Base-by-base conservation (phyloP, 2,113 vertebrate genomes). In the Bambusicola thoracicus region DNA sequence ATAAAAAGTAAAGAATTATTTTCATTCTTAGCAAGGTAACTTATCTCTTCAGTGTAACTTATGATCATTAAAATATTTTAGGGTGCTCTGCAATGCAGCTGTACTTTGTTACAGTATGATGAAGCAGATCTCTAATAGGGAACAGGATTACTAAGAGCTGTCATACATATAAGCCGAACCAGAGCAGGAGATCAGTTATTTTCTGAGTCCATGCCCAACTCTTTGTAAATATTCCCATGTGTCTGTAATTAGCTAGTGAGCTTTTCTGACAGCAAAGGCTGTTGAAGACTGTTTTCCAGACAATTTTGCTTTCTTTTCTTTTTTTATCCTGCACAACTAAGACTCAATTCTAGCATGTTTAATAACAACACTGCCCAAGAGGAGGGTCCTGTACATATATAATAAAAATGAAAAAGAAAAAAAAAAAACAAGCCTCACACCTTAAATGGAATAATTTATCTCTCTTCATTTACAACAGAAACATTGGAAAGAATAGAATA, bases 201-300 rank as follows among this genome's bases (percentile, higher is more conserved):
- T 94, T 95, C 55, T 61, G 65, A 94, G 90, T 41, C 81, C 49
- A 41, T 92, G 77, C 46, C 79, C 77, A 63, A 43, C 40, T 95
- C 69, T 85, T 89, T 86, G 88, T 90, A 97, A 97, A 93, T 95
- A 96, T 75, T 95, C 69, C 92, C 95, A 95, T 95, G 65, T 97
- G 97, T 96, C 95, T 96, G 90, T 77, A 96, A 96, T 97, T 97
- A 97, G 93, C 84, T 87, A 90, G 78, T 56, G 66, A 73, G n/a
- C 80, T 92, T 70, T 78, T 89, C 76, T 93, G 90, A 95, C 91
- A 95, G 85, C 68, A 90, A 88, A 86, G 43, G 67, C 85, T 95
- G 94, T 82, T 93, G 81, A 91, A 86, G 83, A 53, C 89, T 92
- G 70, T 79, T 85, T 92, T 96, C 90, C 88, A 96, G 93, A 96